Evolutionary conservation across 2,888 invertebrate species (phyloP).

Genomic region (Diplazon laetatorius): DNA sequence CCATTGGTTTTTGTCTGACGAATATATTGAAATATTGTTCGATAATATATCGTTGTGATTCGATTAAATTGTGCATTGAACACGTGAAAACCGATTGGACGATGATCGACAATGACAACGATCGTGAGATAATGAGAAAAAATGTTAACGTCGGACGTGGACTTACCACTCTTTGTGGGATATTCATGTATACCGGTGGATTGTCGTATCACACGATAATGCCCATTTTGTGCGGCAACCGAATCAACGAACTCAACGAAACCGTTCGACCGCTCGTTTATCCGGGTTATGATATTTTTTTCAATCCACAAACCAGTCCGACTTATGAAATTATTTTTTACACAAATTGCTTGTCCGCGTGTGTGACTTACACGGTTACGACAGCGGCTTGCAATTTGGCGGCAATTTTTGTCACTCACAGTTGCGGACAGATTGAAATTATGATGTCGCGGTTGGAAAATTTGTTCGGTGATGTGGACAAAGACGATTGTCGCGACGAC

Average conservation of each 20-base stretch:
- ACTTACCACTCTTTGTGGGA: conserved; percentile 61
- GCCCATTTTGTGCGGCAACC: conserved; percentile 62
- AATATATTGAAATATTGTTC: conserved; percentile 59
- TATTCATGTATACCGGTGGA: conserved; percentile 71
- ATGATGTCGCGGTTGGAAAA: conserved; percentile 57
- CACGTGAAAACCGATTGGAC: conserved; percentile 68
- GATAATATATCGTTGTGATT: conserved; percentile 52
- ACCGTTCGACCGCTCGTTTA: conserved; percentile 60
- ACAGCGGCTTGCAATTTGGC: conserved; percentile 67
- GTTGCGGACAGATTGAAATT: conserved; percentile 69
- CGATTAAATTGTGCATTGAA: conserved; percentile 60
- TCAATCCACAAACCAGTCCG: conserved; percentile 65
- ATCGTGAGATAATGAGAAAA: conserved; percentile 66
- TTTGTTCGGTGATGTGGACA: conserved; percentile 44
- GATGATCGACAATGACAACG: conserved; percentile 12
- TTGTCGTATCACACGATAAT: conserved; percentile 68
- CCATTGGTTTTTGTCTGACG: conserved; percentile 55
- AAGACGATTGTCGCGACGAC: background rate
- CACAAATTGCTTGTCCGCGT: conserved; percentile 61
- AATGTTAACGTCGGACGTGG: conserved; percentile 63
- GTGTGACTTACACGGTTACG: conserved; percentile 62
- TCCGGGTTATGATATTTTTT: conserved; percentile 60
- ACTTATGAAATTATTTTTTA: conserved; percentile 69
- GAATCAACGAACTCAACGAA: conserved; percentile 46
- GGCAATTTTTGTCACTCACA: conserved; percentile 69